Evolutionary conservation across 2,888 invertebrate species (phyloP).

Genomic region (Spicauda simplicius): DNA sequence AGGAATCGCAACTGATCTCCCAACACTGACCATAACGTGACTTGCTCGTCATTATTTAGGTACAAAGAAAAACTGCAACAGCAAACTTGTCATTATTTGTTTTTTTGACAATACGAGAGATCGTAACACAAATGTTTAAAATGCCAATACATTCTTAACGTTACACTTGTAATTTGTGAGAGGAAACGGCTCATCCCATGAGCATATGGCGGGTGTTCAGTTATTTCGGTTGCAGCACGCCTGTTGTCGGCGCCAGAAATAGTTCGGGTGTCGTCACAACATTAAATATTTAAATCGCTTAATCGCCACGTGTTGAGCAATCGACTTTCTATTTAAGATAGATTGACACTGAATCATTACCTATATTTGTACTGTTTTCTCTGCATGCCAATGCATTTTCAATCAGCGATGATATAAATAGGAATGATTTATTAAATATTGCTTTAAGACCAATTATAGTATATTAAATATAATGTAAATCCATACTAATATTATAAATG

Average conservation of each 20-base stretch:
- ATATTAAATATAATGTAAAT: too few relatives aligned
- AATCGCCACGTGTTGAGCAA: conserved; percentile 27
- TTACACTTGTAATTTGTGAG: not conserved
- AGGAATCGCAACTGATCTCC: too few relatives aligned
- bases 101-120: not conserved
- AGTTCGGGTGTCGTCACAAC: conserved; percentile 41
- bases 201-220: conserved; percentile 8
- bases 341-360: conserved; percentile 11
- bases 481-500: too few relatives aligned
- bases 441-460: too few relatives aligned
- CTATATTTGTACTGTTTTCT: not conserved
- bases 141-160: not conserved
- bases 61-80: too few relatives aligned
- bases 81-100: not conserved
- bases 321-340: conserved; percentile 30
- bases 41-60: too few relatives aligned
- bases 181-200: conserved; percentile 1
- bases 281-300: conserved; percentile 24
- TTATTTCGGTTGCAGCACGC: conserved; percentile 29
- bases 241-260: conserved; percentile 37
- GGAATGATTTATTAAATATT: too few relatives aligned
- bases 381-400: too few relatives aligned
- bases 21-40: too few relatives aligned
- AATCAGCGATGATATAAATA: too few relatives aligned
- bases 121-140: not conserved